Base-by-base conservation (phyloP, 2,888 invertebrate species). In the Nebria salina region DNA sequence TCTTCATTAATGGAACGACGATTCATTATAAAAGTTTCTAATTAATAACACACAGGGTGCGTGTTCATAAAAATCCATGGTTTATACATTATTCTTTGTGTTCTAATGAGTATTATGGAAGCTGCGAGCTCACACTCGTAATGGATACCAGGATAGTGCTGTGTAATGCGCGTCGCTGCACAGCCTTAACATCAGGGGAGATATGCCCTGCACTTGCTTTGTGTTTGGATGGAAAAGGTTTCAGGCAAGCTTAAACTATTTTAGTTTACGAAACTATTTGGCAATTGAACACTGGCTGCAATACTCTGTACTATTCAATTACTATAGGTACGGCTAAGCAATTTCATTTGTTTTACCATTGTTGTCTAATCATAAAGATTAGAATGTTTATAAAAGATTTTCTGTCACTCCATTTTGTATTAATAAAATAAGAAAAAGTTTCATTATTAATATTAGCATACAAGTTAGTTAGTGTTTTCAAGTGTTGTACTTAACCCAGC, bases 1-100 rank as follows among this genome's bases (percentile, higher is more conserved):
- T 73, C 72, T 72, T 20, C 64, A 72, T 72, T 80, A 80, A 80
- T 80, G 75, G 75, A 80, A 75, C 80, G 75, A 54, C 34, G 65
- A 70, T 75, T 80, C 75, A 80, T 80, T 70, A 80, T 75, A 75
- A 79, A 79, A 79, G 75, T 79, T 79, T 79, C 75, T 75, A 79
- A 79, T 79, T 79, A 79, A 79, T 79, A 79, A 66, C 79, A 54
- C 74, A 68, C 72, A 72, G 65, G 65, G 72, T 15, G 77, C 13
- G 54, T 54, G 54, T 54, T 13, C 54, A 54, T 54, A 54, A 54
- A 54, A 54, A 54, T 54, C 54, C 13, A 54, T 54, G 54, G 54
- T 8, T 54, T 54, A 54, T 54, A 54, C 4, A 54, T 54, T 54
- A 54, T 54, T 6, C 54, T 54, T 54, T 54, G 54, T 54, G 54